A percentile compares a stretch with the other conserved stretches of the same genome.
Evolutionary conservation across 2,888 invertebrate species (phyloP).

Genomic region (Taphrorychus bicolor): DNA sequence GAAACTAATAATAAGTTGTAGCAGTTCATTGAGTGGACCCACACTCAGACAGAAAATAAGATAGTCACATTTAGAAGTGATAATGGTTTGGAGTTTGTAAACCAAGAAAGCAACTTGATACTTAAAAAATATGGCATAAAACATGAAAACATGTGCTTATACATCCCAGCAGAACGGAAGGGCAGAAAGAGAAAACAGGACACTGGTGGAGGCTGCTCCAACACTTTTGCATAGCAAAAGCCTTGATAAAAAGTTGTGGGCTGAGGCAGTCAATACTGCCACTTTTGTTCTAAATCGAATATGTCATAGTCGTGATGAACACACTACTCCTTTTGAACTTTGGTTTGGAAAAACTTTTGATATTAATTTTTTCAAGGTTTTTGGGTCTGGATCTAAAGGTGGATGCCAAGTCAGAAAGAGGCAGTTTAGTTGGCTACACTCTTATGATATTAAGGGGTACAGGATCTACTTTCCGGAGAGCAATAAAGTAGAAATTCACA

Average conservation of each 20-base stretch:
- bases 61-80: background rate
- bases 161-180: background rate
- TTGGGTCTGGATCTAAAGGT: background rate
- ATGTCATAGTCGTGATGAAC: background rate
- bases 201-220: background rate
- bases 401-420: background rate
- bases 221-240: background rate
- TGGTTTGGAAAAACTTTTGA: background rate
- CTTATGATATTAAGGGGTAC: background rate
- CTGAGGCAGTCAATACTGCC: background rate
- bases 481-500: background rate
- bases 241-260: background rate
- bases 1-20: background rate
- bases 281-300: background rate
- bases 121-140: background rate
- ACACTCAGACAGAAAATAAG: background rate
- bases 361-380: background rate
- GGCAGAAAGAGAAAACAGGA: background rate
- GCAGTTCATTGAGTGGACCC: background rate
- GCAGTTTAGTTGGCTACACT: background rate
- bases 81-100: too few relatives aligned
- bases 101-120: background rate
- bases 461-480: background rate
- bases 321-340: background rate
- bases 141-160: background rate